These are phyloP conservation scores for Hemichromis elongatus DNA, from an alignment of 2,113 vertebrate species.

Conservation along the genomic window DNA sequence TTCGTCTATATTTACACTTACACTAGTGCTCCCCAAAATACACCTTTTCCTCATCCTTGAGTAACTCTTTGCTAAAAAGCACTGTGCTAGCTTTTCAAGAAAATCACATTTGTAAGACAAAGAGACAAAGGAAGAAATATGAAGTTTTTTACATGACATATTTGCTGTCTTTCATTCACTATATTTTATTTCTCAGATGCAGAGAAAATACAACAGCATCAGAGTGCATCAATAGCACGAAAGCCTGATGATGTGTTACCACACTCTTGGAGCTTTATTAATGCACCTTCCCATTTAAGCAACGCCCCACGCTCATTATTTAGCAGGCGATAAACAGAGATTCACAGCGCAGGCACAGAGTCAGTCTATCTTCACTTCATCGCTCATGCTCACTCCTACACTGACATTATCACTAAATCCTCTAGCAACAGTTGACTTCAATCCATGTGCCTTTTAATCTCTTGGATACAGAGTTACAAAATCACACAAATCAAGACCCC, in stretches of 20 bases:
- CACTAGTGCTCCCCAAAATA: neutral
- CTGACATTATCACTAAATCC: constrained; percentile 24
- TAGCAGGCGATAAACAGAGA: constrained; percentile 59
- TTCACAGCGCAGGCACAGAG: constrained; percentile 44
- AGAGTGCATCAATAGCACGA: neutral
- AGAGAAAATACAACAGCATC: neutral
- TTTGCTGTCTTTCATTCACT: neutral
- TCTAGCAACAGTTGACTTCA: neutral
- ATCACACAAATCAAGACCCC: neutral
- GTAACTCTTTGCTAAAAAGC: neutral
- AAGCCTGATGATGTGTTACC: constrained; percentile 19
- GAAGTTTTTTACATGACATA: neutral
- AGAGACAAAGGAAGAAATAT: neutral
- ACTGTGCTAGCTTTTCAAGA: neutral
- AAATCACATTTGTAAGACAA: neutral
- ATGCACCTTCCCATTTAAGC: neutral
- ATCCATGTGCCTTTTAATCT: neutral
- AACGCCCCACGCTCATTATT: constrained; percentile 28
- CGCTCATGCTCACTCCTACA: constrained; percentile 13
- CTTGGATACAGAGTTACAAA: neutral
- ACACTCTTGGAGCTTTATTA: constrained; percentile 48
- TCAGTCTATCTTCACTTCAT: constrained; percentile 44
- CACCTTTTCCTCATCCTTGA: neutral
- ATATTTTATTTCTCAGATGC: neutral
- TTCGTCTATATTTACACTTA: neutral